Percentiles rank a stretch among this genome's conserved stretches.
phyloP scores from a whole-genome alignment of 2,888 invertebrate genomes.

The Fragum sueziense region DNA sequence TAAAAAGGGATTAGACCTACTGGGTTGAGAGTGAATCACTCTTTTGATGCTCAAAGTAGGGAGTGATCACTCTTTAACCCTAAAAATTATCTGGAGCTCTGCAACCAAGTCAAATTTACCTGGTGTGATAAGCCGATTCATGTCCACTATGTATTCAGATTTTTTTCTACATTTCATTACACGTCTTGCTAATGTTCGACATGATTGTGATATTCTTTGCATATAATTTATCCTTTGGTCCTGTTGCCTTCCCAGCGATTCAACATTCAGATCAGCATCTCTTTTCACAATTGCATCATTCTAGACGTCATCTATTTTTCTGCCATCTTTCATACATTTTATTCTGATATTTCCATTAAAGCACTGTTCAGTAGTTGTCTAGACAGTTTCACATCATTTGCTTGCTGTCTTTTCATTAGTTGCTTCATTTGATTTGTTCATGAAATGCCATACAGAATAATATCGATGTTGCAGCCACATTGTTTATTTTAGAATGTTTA shows the following conservation, averaged over 20 bases:
- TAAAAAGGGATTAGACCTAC: no score
- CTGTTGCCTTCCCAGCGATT: conserved; percentile 38
- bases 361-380: conserved; percentile 37
- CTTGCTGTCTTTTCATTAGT: neutral
- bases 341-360: conserved; percentile 32
- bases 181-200: conserved; percentile 40
- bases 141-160: no score
- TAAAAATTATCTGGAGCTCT: no score
- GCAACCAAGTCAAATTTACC: conserved; percentile 45
- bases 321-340: conserved; percentile 42
- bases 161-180: conserved; percentile 32
- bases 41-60: no score
- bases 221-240: conserved; percentile 46
- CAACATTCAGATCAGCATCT: conserved; percentile 38
- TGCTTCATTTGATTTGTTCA: neutral
- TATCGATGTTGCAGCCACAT: conserved; percentile 36
- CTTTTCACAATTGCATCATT: conserved; percentile 37
- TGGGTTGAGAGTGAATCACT: no score
- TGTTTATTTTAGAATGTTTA: conserved; percentile 37
- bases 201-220: conserved; percentile 41
- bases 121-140: conserved; percentile 35
- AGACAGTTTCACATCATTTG: conserved; percentile 27
- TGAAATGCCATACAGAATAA: conserved; percentile 23
- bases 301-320: conserved; percentile 29
- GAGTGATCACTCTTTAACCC: no score